Evolutionary conservation across 35 echinoderm and acorn worm species (phyloP).

Genomic region (Anneissia japonica): DNA sequence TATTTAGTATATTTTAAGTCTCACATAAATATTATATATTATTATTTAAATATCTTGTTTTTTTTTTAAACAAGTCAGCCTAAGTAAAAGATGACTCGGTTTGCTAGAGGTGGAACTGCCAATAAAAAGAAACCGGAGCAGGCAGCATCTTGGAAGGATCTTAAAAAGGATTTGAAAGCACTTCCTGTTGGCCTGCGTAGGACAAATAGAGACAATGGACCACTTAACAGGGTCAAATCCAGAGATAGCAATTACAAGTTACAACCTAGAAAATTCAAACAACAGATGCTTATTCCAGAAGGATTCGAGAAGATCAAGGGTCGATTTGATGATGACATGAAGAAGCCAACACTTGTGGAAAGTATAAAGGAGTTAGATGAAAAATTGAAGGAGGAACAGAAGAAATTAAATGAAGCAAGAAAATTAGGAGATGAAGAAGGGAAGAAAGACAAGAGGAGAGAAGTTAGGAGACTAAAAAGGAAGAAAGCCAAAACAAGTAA

Average conservation of each 20-base stretch:
- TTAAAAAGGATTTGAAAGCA: slow-evolving; percentile 4
- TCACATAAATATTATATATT: no score
- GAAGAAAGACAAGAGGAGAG: slow-evolving; percentile 61
- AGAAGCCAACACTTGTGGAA: slow-evolving; percentile 13
- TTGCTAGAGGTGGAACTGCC: slow-evolving; percentile 47
- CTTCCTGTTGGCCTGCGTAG: not conserved
- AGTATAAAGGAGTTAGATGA: slow-evolving; percentile 2
- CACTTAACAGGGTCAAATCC: not conserved
- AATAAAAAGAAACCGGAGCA: slow-evolving; percentile 64
- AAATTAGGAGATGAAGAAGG: not conserved
- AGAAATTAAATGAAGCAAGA: not conserved
- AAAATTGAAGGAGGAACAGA: not conserved
- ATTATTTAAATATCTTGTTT: no score
- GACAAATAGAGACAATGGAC: not conserved
- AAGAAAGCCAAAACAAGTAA: slow-evolving; percentile 54
- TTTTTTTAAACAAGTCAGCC: no score
- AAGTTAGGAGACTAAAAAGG: slow-evolving; percentile 58
- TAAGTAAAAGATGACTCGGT: slow-evolving; percentile 55
- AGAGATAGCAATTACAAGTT: not conserved
- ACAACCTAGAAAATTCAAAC: not conserved
- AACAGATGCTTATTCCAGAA: not conserved
- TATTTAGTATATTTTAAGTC: no score
- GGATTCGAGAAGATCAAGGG: not conserved
- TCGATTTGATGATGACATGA: not conserved
- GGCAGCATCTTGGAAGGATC: slow-evolving; percentile 66